Evolutionary conservation across 2,888 invertebrate species (phyloP).

Genomic region (Athalia circularis): DNA sequence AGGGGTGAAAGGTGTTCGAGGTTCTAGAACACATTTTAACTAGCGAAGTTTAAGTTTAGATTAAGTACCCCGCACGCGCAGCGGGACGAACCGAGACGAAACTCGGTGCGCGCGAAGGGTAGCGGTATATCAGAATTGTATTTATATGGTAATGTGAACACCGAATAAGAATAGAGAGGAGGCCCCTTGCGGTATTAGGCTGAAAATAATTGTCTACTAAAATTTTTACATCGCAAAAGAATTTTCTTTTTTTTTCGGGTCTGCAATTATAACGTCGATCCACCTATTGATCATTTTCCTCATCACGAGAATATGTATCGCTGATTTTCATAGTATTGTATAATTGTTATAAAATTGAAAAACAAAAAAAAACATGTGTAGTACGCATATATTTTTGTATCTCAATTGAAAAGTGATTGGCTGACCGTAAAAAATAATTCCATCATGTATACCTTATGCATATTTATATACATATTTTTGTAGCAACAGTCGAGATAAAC

Average conservation of each 20-base stretch:
- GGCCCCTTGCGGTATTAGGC: neutral
- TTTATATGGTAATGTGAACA: slow-evolving; percentile 63
- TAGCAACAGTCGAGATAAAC: too few species aligned
- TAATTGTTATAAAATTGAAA: too few species aligned
- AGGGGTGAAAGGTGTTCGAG: slow-evolving; percentile 24
- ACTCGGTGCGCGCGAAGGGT: slow-evolving; percentile 48
- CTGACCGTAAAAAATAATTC: too few species aligned
- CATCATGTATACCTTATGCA: too few species aligned
- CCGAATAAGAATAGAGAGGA: neutral
- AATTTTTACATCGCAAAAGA: neutral
- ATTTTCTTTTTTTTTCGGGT: neutral
- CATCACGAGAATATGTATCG: too few species aligned
- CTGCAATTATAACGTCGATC: neutral
- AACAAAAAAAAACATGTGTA: too few species aligned
- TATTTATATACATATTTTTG: too few species aligned
- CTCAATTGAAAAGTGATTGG: too few species aligned
- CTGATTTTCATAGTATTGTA: too few species aligned
- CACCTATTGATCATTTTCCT: too few species aligned
- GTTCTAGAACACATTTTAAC: slow-evolving; percentile 62
- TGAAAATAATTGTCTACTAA: slow-evolving; percentile 26
- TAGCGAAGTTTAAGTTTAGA: slow-evolving; percentile 63
- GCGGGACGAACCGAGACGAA: slow-evolving; percentile 50
- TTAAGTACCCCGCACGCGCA: slow-evolving; percentile 53
- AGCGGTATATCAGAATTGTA: slow-evolving; percentile 61
- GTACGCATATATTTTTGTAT: too few species aligned